Evolutionary conservation across 2,113 vertebrate species (phyloP).

Genomic region (Brachyhypopomus gauderio): DNA sequence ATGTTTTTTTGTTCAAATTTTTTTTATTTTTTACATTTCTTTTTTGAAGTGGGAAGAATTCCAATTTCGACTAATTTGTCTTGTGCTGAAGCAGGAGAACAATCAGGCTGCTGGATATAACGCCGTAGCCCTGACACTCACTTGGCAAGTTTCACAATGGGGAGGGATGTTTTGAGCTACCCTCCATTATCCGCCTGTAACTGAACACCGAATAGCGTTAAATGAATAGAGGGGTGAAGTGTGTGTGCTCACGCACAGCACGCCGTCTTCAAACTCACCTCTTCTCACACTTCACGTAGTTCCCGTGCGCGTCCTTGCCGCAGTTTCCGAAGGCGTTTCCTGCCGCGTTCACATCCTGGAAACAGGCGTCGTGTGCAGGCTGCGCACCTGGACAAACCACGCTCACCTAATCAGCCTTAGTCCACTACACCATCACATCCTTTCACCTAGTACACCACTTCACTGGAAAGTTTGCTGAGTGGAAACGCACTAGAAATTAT

Average conservation of each 20-base stretch:
- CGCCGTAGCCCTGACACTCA: background rate
- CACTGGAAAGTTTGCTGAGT: background rate
- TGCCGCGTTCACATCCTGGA: conserved; percentile 85
- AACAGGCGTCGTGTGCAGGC: conserved; percentile 87
- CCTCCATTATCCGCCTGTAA: background rate
- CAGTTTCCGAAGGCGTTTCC: conserved; percentile 91
- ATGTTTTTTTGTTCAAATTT: too few relatives aligned
- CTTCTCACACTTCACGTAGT: conserved; percentile 81
- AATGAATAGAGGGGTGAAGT: background rate
- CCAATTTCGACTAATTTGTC: background rate
- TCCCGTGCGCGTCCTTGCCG: conserved; percentile 79
- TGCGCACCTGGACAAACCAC: conserved; percentile 77
- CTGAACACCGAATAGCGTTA: background rate
- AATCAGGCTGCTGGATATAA: conserved; percentile 10
- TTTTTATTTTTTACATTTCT: background rate
- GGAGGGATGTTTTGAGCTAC: background rate
- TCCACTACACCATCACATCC: background rate
- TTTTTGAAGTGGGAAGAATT: background rate
- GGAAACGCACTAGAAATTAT: background rate
- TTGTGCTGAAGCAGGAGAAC: background rate
- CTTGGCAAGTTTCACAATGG: conserved; percentile 1
- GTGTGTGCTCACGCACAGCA: background rate
- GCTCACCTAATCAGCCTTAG: conserved; percentile 6
- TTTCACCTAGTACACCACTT: background rate
- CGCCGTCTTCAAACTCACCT: conserved; percentile 68